These are phyloP conservation scores for Ditylenchus weischeri DNA, from an alignment of 2,888 invertebrate genomes.

Conservation along the genomic window DNA sequence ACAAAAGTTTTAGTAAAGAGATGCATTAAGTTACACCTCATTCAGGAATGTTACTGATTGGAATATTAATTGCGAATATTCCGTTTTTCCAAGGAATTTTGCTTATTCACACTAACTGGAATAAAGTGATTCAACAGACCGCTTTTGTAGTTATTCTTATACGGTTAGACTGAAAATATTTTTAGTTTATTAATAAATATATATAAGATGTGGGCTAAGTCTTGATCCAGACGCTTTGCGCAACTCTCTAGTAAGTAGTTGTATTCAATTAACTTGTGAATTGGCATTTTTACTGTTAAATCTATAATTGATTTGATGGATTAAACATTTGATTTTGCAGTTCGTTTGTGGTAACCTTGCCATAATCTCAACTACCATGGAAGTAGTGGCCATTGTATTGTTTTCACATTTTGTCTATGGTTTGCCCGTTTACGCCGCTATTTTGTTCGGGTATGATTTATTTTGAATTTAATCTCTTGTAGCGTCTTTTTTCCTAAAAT, in stretches of 20 bases:
- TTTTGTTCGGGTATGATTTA: slow-evolving; percentile 38
- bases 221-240: slow-evolving; percentile 32
- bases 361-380: slow-evolving; percentile 33
- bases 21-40: no score
- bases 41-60: slow-evolving; percentile 34
- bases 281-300: no score
- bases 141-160: slow-evolving; percentile 41
- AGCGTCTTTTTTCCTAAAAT: no score
- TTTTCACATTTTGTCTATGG: slow-evolving; percentile 36
- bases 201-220: slow-evolving; percentile 25
- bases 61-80: slow-evolving; percentile 40
- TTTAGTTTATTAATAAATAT: neutral
- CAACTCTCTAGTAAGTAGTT: slow-evolving; percentile 28
- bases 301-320: no score
- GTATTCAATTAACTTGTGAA: no score
- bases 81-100: slow-evolving; percentile 19
- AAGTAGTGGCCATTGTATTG: slow-evolving; percentile 38
- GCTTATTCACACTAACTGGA: slow-evolving; percentile 33
- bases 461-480: no score
- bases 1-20: no score
- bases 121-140: slow-evolving; percentile 25
- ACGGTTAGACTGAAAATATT: slow-evolving; percentile 9
- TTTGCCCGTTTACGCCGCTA: slow-evolving; percentile 30
- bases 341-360: slow-evolving; percentile 34
- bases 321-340: slow-evolving; percentile 11